Base-by-base conservation (phyloP, 2,113 vertebrate species). In the Chunga burmeisteri region DNA sequence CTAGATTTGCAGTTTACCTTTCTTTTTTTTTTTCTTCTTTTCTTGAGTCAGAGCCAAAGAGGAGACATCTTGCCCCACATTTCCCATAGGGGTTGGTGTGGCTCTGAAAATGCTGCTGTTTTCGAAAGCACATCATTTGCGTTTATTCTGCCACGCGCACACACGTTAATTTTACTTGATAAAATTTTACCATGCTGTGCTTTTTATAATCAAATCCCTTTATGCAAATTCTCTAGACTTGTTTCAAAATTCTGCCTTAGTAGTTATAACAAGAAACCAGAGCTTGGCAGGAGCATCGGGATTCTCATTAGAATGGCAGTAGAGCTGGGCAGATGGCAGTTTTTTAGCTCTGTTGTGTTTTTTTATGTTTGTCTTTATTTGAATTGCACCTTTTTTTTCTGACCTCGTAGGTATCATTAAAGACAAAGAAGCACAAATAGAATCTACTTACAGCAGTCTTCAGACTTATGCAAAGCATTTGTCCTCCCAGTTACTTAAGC, bases 1-100 rank as follows among this genome's bases (percentile, higher is more conserved):
- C 95, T 72, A 80, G 67, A 92, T 96, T 94, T 96, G 78, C 91
- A 93, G 93, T 93, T 95, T 96, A 93, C 94, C 92, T 97, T 95
- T 83, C 38, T 72, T 81, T 72, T 86, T 72, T 80, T 50, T 79
- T 68, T 62, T 49, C 19, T 77, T 83, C 14, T 90, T 86, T 91
- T 68, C 73, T 85, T 96, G 88, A 96, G 30, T 70, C 58, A 42
- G 83, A 93, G 90, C 89, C 94, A 97, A 93, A 90, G 93, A 44
- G 63, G 70, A 95, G 86, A 90, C 89, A 78, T 92, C 77, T 89
- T 80, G 70, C 55, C 82, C 77, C 58, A 72, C 62, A 75, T 94
- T 97, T 97, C 77, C 73, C 87, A 36, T 63, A n/a, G 25, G 38
- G 36, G 7, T 61, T 84, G 36, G 32, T 55, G 40, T 17, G 25